Evolutionary conservation across 1,140 invertebrate genomes (phyloP).

Genomic region (Pseudomyrmex flavicornis): DNA sequence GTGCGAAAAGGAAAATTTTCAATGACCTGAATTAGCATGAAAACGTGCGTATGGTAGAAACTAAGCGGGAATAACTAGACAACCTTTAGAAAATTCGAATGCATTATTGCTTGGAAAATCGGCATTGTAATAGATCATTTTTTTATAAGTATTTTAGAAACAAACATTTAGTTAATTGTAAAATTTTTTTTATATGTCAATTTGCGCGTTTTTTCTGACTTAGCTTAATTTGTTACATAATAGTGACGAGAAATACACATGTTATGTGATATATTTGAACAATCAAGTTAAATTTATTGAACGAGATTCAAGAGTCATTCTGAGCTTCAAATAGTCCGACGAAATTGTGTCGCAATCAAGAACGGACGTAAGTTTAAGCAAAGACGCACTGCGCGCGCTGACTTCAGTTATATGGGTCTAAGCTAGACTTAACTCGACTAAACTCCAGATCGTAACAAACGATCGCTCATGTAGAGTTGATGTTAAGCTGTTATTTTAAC

Average conservation of each 20-base stretch:
- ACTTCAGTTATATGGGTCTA: slow-evolving; percentile 16
- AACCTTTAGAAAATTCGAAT: not conserved
- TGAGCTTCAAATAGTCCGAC: slow-evolving; percentile 40
- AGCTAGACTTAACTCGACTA: slow-evolving; percentile 33
- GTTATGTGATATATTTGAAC: not conserved
- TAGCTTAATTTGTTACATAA: not conserved
- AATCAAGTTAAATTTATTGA: slow-evolving; percentile 2
- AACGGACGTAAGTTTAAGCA: slow-evolving; percentile 35
- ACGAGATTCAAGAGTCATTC: slow-evolving; percentile 12
- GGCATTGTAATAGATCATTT: not conserved
- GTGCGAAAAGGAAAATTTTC: slow-evolving; percentile 37
- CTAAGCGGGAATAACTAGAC: slow-evolving; percentile 12
- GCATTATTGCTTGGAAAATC: not conserved
- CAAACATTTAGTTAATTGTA: not conserved
- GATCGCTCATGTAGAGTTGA: not conserved
- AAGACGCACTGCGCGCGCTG: slow-evolving; percentile 9
- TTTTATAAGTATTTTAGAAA: not conserved
- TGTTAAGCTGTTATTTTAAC: not conserved
- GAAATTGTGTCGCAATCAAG: slow-evolving; percentile 56
- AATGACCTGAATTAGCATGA: slow-evolving; percentile 21
- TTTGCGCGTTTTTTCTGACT: not conserved
- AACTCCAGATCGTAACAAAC: slow-evolving; percentile 24
- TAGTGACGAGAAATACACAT: not conserved
- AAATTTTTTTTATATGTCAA: no score
- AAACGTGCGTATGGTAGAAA: not conserved